Conservation (phyloP, 1,140 invertebrate genomes). For the Sitophilus oryzae region DNA sequence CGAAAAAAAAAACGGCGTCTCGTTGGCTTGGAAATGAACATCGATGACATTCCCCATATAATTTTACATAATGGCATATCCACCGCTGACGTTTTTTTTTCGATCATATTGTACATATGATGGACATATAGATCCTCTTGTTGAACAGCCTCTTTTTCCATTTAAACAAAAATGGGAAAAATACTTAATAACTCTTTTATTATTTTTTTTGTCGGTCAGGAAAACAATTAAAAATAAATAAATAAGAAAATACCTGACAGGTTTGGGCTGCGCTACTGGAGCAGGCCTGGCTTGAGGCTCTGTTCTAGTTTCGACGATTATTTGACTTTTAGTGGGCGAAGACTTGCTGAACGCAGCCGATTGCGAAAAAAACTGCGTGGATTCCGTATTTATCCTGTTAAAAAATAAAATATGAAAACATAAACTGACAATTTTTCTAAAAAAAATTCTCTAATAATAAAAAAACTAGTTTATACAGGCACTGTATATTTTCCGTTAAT, state of each 20-base stretch:
- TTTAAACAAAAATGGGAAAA: neutral
- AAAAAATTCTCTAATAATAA: too few relatives aligned
- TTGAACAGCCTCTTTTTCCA: too few relatives aligned
- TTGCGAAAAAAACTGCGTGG: slow-evolving; percentile 5
- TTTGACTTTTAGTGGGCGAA: slow-evolving; percentile 72
- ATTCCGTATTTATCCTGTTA: neutral
- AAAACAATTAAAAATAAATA: neutral
- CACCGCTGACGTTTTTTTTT: too few relatives aligned
- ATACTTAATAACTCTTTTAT: neutral
- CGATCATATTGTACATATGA: too few relatives aligned
- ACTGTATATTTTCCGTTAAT: too few relatives aligned
- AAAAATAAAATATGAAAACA: slow-evolving; percentile 19
- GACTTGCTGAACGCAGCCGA: slow-evolving; percentile 62
- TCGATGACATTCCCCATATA: too few relatives aligned
- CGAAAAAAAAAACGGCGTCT: too few relatives aligned
- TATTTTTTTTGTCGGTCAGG: neutral
- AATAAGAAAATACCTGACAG: slow-evolving; percentile 10
- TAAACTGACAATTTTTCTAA: too few relatives aligned
- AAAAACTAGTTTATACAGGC: too few relatives aligned
- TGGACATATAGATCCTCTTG: too few relatives aligned
- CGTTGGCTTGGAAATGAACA: too few relatives aligned
- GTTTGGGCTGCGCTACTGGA: slow-evolving; percentile 1
- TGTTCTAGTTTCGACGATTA: slow-evolving; percentile 61
- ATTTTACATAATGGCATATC: too few relatives aligned
- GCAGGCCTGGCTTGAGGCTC: slow-evolving; percentile 15